A percentile compares a stretch with the other conserved stretches of the same genome.
These are phyloP conservation scores for Smutsia temminckii DNA, from an alignment of 2,797 vertebrate genomes.

Conservation along the genomic window DNA sequence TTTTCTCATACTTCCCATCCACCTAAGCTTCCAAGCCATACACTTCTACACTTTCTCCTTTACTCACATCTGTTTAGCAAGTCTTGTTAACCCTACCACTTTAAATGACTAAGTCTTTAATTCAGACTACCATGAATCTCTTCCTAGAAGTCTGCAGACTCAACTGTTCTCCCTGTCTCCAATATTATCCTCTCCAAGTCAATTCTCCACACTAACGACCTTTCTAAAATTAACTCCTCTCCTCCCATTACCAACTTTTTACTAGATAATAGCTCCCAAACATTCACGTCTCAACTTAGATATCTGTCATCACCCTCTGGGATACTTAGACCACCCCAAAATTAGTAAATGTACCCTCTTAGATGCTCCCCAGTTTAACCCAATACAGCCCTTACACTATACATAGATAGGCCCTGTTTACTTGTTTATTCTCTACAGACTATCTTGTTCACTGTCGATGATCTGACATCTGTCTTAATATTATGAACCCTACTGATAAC, in stretches of 20 bases:
- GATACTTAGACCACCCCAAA: not conserved
- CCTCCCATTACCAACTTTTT: not conserved
- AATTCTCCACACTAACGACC: not conserved
- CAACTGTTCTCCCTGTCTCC: not conserved
- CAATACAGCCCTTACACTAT: not conserved
- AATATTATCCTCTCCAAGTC: not conserved
- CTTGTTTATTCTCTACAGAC: not conserved
- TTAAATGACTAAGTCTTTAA: not conserved
- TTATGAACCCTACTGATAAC: not conserved
- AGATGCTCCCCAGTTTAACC: not conserved
- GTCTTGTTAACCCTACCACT: not conserved
- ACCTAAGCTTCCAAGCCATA: not conserved
- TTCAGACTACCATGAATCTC: not conserved
- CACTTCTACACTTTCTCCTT: not conserved
- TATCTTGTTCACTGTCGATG: not conserved
- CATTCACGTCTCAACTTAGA: not conserved
- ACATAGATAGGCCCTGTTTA: not conserved
- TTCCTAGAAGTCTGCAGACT: not conserved
- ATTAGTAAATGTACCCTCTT: not conserved
- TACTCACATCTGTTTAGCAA: not conserved
- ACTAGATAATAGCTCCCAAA: not conserved
- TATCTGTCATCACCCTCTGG: not conserved
- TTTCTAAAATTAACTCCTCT: not conserved
- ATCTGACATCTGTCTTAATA: not conserved
- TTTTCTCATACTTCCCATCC: not conserved